Percentiles rank a stretch among this genome's conserved stretches.
These are phyloP conservation scores for Lacanobia oleracea DNA, from an alignment of 2,888 invertebrate genomes.

Conservation along the genomic window DNA sequence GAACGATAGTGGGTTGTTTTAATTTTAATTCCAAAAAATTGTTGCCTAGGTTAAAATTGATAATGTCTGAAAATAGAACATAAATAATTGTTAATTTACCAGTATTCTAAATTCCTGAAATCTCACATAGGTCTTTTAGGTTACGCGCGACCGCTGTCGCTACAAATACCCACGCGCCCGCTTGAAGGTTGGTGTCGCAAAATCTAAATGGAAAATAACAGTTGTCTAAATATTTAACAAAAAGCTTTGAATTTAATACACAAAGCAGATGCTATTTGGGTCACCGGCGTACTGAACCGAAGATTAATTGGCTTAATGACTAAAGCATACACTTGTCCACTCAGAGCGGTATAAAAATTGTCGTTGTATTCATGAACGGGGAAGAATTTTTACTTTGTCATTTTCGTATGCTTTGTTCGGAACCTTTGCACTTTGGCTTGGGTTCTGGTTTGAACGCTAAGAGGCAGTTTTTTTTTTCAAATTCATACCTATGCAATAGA, in stretches of 20 bases:
- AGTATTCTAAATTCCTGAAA: no score
- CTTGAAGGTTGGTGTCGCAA: no score
- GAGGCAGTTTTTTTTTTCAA: background rate
- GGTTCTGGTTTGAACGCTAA: background rate
- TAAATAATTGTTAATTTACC: no score
- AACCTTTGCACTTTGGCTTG: background rate
- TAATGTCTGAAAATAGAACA: no score
- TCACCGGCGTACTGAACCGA: constrained; percentile 64
- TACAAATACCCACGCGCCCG: no score
- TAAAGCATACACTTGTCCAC: constrained; percentile 73
- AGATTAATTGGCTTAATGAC: constrained; percentile 80
- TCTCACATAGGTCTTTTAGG: no score
- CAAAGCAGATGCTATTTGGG: constrained; percentile 68
- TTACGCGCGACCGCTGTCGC: no score
- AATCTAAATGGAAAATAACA: background rate
- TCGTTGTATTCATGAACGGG: constrained; percentile 25
- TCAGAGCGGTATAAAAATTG: constrained; percentile 44
- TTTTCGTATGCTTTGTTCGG: background rate
- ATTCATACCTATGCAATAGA: background rate
- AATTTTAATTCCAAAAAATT: no score
- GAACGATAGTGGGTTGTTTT: no score
- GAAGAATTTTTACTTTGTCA: constrained; percentile 13
- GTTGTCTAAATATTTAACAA: constrained; percentile 11
- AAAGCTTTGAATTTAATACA: constrained; percentile 54
- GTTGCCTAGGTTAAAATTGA: no score